Evolutionary conservation across 1,140 invertebrate species (phyloP), one percentile per base, ranked within the genome.

Genomic region (Linepithema humile): DNA sequence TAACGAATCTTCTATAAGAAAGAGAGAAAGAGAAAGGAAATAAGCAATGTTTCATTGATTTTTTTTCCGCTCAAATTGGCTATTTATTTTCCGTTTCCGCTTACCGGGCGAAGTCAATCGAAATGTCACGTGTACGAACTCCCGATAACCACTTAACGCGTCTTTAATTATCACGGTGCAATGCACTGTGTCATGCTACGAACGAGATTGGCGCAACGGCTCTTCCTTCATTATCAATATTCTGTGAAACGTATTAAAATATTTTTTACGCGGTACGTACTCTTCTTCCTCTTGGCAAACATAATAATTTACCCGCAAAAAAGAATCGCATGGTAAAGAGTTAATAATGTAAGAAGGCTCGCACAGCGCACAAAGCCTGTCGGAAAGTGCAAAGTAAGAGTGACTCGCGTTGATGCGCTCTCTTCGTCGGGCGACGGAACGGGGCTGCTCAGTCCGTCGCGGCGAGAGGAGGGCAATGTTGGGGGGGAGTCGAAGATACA

Each of bases 371-470:
- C 74, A 83, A 83, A 85, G 85, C 73, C 74, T 40, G 84, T 32
- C 62, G 26, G 32, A 60, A 64, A 83, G 87, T 82, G 82, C 78
- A 60, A 80, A 53, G 75, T 74, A 89, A 89, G 85, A 89, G 59
- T 82, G 88, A 89, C 69, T 87, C 72, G n/a, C n/a, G 85, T 72
- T 69, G 87, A 85, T 85, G 67, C 62, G 57, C 84, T 59, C 69
- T 75, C 72, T 38, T 78, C 23, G 75, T 26, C 35, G 72, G 23
- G 3, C 73, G 26, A n/a, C n/a, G n/a, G n/a, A n/a, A 26, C 32
- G n/a, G 29, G 73, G 73, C 73, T 62, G 83, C 82, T 26, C 53
- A 87, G 78, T 74, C 62, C 53, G 50, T 80, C 43, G 43, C 10
- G 65, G 7, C 26, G 59, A 29, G 43, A 12, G 67, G 53, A 48